Percentiles rank a stretch among this genome's conserved stretches.
Conservation (phyloP, 1,140 invertebrate genomes). For the Sarcophaga peregrina region DNA sequence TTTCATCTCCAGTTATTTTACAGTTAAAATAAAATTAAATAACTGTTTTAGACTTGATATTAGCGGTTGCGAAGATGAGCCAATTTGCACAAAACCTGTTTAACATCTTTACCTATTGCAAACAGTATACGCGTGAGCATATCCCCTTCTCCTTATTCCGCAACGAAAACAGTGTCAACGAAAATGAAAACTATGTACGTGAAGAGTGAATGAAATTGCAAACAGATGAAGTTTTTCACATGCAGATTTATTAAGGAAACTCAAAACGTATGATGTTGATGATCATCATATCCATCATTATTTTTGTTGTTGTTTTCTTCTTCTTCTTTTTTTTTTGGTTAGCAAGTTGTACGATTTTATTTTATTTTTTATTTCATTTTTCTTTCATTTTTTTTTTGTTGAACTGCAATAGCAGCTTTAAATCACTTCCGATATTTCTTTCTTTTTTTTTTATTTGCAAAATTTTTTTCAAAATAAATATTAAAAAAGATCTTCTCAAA, state of each 20-base stretch:
- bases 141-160: too few relatives aligned
- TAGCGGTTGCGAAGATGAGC: constrained; percentile 26
- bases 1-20: not conserved
- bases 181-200: not conserved
- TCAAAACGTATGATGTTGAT: not conserved
- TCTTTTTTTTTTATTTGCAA: not conserved
- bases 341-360: not conserved
- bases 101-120: not conserved
- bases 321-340: not conserved
- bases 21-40: constrained; percentile 33
- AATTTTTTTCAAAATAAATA: not conserved
- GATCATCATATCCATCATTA: not conserved
- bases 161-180: not conserved
- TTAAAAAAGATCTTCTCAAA: not conserved
- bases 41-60: constrained; percentile 24
- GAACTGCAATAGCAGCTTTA: not conserved
- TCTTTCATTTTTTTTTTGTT: not conserved
- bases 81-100: not conserved
- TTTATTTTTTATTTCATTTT: not conserved
- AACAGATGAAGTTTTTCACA: not conserved
- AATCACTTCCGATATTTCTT: constrained; percentile 33
- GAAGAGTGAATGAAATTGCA: not conserved
- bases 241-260: constrained; percentile 37
- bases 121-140: not conserved
- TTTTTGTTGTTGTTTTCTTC: not conserved